Conservation (phyloP, 2,888 invertebrate species). For the Agonopterix arenella region DNA sequence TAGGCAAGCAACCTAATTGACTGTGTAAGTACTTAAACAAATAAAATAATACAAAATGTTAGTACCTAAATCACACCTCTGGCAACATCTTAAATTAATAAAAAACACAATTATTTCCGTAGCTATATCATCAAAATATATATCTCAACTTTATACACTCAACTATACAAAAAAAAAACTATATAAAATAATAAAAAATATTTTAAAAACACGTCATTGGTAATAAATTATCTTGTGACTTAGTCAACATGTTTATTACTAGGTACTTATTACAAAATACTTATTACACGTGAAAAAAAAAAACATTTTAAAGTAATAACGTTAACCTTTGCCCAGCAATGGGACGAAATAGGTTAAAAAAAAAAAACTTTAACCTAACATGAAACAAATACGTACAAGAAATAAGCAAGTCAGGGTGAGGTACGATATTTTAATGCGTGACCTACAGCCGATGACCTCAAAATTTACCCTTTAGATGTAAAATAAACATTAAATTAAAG, state of each 20-base stretch:
- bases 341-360: too few relatives aligned
- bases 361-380: too few relatives aligned
- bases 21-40: conserved; percentile 11
- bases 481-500: too few relatives aligned
- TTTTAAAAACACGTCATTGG: conserved; percentile 74
- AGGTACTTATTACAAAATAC: conserved; percentile 28
- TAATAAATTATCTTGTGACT: conserved; percentile 76
- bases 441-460: too few relatives aligned
- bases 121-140: conserved; percentile 48
- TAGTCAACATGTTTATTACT: conserved; percentile 64
- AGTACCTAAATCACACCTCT: conserved; percentile 60
- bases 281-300: conserved; percentile 35
- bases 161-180: conserved; percentile 56
- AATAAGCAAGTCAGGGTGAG: conserved; percentile 50
- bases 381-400: conserved; percentile 23
- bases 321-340: too few relatives aligned
- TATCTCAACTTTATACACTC: conserved; percentile 58
- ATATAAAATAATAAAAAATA: conserved; percentile 42
- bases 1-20: too few relatives aligned
- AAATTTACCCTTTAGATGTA: too few relatives aligned
- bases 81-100: conserved; percentile 49
- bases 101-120: conserved; percentile 38
- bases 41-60: conserved; percentile 43
- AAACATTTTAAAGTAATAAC: conserved; percentile 26
- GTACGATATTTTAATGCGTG: conserved; percentile 23